Percentiles rank a stretch among this genome's conserved stretches.
Evolutionary conservation across 2,113 vertebrate genomes (phyloP).

Genomic region (Picathartes gymnocephalus): DNA sequence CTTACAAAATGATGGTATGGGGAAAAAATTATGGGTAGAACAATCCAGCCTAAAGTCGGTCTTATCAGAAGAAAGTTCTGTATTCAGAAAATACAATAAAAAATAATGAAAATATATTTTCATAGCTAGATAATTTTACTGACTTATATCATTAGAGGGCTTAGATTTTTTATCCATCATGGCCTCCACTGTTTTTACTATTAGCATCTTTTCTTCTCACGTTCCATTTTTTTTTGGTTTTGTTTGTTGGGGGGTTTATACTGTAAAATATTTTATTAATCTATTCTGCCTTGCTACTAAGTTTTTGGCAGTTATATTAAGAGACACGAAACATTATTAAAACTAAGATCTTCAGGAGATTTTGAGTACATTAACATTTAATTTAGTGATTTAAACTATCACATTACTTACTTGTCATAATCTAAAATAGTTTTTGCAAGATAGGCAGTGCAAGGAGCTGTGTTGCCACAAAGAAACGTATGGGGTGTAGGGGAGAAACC

Average conservation of each 20-base stretch:
- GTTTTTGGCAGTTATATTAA: neutral
- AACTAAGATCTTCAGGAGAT: neutral
- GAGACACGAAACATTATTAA: neutral
- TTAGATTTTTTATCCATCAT: neutral
- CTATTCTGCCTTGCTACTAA: neutral
- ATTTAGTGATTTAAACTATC: neutral
- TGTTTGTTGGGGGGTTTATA: accelerated
- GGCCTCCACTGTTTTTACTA: neutral
- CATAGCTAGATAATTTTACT: neutral
- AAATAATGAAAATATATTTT: neutral
- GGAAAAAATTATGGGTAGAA: neutral
- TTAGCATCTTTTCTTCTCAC: neutral
- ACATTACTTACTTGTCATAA: neutral
- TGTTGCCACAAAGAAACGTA: neutral
- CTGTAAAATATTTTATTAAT: neutral
- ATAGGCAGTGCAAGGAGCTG: neutral
- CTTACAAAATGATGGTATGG: neutral
- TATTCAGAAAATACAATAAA: neutral
- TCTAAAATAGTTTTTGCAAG: neutral
- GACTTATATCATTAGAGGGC: neutral
- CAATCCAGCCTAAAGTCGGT: accelerated
- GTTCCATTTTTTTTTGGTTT: neutral
- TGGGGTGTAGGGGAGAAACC: neutral
- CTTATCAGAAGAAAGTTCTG: neutral
- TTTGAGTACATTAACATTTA: neutral